These are phyloP conservation scores for Drosophila conformis DNA, from an alignment of 2,888 invertebrate genomes.

Conservation along the genomic window DNA sequence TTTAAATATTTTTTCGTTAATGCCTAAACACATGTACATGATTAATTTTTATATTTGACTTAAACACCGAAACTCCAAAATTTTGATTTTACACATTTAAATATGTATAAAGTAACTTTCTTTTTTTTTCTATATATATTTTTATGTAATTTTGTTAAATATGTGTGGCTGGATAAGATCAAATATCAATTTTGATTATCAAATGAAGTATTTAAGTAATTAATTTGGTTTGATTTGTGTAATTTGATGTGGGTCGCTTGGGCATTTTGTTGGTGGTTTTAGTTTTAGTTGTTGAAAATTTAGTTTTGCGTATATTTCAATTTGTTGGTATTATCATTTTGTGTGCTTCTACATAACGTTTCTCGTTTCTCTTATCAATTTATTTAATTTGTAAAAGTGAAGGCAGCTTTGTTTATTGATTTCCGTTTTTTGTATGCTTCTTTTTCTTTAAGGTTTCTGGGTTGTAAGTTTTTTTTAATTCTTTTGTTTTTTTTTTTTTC, in stretches of 20 bases:
- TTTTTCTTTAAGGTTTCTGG: slow-evolving; percentile 60
- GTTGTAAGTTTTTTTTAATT: slow-evolving; percentile 55
- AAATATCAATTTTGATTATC: slow-evolving; percentile 11
- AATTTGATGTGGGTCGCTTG: slow-evolving; percentile 27
- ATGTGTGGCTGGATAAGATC: slow-evolving; percentile 13
- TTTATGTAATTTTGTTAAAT: slow-evolving; percentile 22
- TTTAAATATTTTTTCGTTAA: slow-evolving; percentile 28
- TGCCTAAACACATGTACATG: slow-evolving; percentile 56
- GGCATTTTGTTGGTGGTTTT: slow-evolving; percentile 42
- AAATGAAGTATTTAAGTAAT: slow-evolving; percentile 15
- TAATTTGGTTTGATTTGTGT: slow-evolving; percentile 14
- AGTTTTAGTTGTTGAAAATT: slow-evolving; percentile 41
- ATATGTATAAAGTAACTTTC: slow-evolving; percentile 10
- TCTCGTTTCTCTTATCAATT: slow-evolving; percentile 66
- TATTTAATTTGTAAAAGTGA: slow-evolving; percentile 83
- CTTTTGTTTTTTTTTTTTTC: slow-evolving; percentile 6
- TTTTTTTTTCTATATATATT: slow-evolving; percentile 34
- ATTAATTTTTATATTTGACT: slow-evolving; percentile 37
- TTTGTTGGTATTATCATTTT: slow-evolving; percentile 71
- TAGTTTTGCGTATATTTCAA: slow-evolving; percentile 46
- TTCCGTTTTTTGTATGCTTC: slow-evolving; percentile 80
- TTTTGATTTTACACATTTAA: slow-evolving; percentile 44
- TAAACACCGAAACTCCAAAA: slow-evolving; percentile 72
- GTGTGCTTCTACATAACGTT: slow-evolving; percentile 75
- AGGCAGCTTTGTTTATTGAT: slow-evolving; percentile 85